Evolutionary conservation across 2,113 vertebrate species (phyloP).

Genomic region (Tichodroma muraria): DNA sequence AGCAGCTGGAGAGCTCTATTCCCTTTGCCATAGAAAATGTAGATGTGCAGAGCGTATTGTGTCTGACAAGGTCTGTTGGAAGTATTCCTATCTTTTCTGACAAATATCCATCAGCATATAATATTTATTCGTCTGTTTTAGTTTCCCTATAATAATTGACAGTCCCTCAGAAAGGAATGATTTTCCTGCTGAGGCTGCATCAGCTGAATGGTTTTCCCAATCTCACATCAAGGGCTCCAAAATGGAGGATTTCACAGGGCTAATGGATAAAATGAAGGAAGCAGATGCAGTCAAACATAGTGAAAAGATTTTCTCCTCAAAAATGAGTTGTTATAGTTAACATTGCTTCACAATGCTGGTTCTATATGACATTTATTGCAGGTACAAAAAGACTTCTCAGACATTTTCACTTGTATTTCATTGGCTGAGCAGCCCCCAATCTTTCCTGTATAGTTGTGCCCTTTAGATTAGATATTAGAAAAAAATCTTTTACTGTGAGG

Average conservation of each 20-base stretch:
- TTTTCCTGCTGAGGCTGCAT: conserved; percentile 60
- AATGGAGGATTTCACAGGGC: conserved; percentile 11
- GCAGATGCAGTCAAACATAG: neutral
- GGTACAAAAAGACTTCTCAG: neutral
- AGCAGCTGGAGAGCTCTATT: conserved; percentile 70
- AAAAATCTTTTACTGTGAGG: neutral
- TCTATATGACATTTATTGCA: neutral
- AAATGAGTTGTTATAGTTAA: neutral
- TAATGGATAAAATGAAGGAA: conserved; percentile 28
- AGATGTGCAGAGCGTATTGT: conserved; percentile 52
- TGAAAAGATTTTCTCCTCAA: neutral
- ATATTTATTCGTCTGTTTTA: conserved; percentile 73
- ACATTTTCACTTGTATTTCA: neutral
- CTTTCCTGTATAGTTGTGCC: neutral
- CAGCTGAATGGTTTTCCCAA: conserved; percentile 11
- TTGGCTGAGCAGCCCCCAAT: neutral
- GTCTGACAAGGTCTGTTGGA: conserved; percentile 63
- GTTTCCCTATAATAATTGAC: conserved; percentile 61
- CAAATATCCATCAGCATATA: conserved; percentile 73
- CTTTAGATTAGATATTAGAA: neutral
- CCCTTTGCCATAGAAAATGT: conserved; percentile 65
- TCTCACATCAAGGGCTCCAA: neutral
- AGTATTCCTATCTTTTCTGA: conserved; percentile 59
- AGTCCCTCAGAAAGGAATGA: conserved; percentile 32
- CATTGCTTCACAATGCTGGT: neutral